Conservation (phyloP, 1,140 invertebrate species). For the Caerostris extrusa region DNA sequence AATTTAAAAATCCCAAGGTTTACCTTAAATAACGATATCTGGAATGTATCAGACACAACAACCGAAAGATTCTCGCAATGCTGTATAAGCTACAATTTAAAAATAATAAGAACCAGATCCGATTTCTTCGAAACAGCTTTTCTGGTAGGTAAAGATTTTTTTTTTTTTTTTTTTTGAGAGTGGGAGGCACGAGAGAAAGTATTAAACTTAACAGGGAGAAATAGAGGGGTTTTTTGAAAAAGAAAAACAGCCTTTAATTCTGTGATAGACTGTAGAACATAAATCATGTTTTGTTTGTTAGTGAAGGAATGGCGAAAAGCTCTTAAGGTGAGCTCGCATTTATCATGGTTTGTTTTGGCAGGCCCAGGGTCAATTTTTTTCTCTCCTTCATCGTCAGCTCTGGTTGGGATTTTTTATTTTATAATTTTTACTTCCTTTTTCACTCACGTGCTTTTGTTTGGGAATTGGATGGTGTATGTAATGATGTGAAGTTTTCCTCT, state of each 20-base stretch:
- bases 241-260: conserved; percentile 71
- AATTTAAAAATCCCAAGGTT: no score
- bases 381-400: neutral
- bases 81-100: neutral
- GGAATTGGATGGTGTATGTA: neutral
- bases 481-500: no score
- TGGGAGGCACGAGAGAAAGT: conserved; percentile 34
- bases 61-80: neutral
- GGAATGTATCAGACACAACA: conserved; percentile 48
- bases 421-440: neutral
- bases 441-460: conserved; percentile 12
- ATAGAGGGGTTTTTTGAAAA: neutral
- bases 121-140: conserved; percentile 29
- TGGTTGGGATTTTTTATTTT: neutral
- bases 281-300: conserved; percentile 75
- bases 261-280: conserved; percentile 66
- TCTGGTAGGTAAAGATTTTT: neutral
- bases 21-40: neutral
- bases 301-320: conserved; percentile 54
- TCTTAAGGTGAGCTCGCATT: conserved; percentile 66
- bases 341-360: conserved; percentile 76
- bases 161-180: neutral
- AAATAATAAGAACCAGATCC: neutral
- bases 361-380: conserved; percentile 67
- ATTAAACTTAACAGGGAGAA: conserved; percentile 74